Evolutionary conservation across 2,113 vertebrate genomes (phyloP).

Genomic region (Semnopithecus entellus): DNA sequence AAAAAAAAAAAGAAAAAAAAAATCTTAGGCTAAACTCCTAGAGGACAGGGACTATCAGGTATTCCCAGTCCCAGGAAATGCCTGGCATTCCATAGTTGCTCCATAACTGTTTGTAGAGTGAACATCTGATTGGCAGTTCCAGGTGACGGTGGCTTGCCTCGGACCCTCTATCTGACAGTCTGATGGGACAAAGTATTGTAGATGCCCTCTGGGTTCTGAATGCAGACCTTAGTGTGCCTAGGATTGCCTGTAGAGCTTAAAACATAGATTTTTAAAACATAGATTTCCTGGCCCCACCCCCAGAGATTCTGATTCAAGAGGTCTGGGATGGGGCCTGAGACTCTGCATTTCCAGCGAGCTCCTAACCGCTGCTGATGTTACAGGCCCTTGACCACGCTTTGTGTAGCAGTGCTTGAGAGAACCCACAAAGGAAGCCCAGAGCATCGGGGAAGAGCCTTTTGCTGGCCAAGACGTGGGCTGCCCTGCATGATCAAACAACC

Average conservation of each 20-base stretch:
- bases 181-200: background rate
- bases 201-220: background rate
- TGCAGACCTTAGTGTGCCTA: background rate
- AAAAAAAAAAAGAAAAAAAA: background rate
- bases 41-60: background rate
- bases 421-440: background rate
- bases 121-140: background rate
- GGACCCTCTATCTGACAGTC: background rate
- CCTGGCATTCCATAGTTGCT: background rate
- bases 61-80: background rate
- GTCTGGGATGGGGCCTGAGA: background rate
- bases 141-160: background rate
- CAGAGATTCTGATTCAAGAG: background rate
- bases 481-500: background rate
- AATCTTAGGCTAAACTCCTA: background rate
- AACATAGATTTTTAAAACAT: background rate
- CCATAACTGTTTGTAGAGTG: background rate
- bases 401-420: background rate
- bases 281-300: background rate
- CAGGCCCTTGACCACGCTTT: fast-evolving
- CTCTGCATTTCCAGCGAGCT: background rate
- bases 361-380: background rate
- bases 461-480: background rate
- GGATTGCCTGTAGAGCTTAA: background rate
- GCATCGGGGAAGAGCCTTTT: too few species aligned